Conservation (phyloP, 2,113 vertebrate genomes). For the Laterallus jamaicensis region DNA sequence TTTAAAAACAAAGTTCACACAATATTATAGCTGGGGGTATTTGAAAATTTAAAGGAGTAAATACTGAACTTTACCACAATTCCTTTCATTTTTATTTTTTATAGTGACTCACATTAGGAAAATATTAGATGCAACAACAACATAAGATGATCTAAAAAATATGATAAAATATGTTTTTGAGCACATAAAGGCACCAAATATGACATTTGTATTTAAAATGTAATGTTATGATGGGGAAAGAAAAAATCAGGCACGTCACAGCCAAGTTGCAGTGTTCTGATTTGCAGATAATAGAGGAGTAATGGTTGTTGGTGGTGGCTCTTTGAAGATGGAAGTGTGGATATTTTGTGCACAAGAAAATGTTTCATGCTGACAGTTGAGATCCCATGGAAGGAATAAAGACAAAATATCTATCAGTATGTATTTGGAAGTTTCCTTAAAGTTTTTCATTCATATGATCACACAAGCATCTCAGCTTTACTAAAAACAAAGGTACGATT, state of each 20-base stretch:
- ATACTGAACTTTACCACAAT: background rate
- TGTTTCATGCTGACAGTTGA: background rate
- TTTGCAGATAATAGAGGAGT: background rate
- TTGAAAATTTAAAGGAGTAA: background rate
- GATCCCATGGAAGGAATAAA: background rate
- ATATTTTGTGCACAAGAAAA: background rate
- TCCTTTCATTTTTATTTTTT: background rate
- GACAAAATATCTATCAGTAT: background rate
- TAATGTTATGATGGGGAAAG: background rate
- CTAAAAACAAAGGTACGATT: background rate
- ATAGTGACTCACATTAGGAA: background rate
- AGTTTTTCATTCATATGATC: background rate
- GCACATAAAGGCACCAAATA: background rate
- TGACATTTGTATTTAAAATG: background rate
- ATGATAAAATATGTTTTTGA: background rate
- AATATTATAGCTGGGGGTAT: background rate
- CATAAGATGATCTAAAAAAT: background rate
- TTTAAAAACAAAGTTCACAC: background rate
- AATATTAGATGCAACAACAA: background rate
- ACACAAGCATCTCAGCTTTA: background rate
- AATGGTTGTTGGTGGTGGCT: rapidly evolving
- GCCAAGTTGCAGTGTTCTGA: background rate
- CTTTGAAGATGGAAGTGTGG: background rate
- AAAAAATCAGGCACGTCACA: background rate
- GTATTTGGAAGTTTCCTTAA: background rate